Evolutionary conservation across 2,113 vertebrate species (phyloP), one percentile per base, ranked within the genome.

Genomic region (Ardeotis arabs): DNA sequence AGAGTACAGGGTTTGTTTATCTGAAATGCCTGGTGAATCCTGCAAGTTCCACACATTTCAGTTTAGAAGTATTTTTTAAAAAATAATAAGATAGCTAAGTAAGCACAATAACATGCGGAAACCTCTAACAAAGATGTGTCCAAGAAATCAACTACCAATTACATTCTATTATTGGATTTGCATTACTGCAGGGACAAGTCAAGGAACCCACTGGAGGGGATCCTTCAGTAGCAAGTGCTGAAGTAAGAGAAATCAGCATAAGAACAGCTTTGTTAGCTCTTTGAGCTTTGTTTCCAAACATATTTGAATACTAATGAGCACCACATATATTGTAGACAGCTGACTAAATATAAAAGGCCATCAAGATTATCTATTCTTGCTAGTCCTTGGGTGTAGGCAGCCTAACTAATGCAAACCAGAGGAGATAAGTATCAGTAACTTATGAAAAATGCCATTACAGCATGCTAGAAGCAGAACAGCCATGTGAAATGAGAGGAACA

Each of bases 401-500:
- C 33, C 89, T 59, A 90, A 13, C 76, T 85, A 95, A 95, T 12
- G 2, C 84, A 73, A 90, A 91, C 68, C 82, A 91, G 75, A 78
- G 69, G 75, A 97, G 96, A 96, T 96, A 97, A 95, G 81, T 83
- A 97, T 96, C 97, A 96, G 93, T 63, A 95, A 95, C 60, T 95
- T 94, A 97, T 79, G 94, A 97, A 96, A 97, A 97, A 97, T 97
- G 95, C 89, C 94, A 90, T 95, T 96, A 64, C 87, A 96, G 91
- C 92, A 93, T 66, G 89, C 84, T 90, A 84, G 95, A 85, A 97
- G 93, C 94, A 87, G 93, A 95, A 95, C 58, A 93, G 84, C n/a
- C 89, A 87, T 94, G 96, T 90, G 92, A 94, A 86, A 96, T 56
- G 93, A 87, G 85, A 96, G 73, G 92, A 94, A 84, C 75, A 82